phyloP scores from a whole-genome alignment of 92 coral and sea anemone genomes.

The Epizoanthus scotinus region DNA sequence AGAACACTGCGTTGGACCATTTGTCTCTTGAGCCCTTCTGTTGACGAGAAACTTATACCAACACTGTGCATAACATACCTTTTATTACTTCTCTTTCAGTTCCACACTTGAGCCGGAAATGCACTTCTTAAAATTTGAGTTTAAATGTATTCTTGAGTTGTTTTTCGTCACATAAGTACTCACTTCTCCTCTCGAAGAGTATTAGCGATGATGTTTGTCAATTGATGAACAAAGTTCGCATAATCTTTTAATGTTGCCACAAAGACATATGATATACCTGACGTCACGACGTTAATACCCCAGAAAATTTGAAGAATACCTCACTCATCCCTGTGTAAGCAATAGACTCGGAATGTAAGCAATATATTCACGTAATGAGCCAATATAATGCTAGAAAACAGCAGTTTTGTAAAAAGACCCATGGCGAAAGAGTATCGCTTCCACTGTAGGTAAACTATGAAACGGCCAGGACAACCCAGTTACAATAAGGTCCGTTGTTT shows the following conservation, averaged over 20 bases:
- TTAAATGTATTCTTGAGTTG: constrained; percentile 24
- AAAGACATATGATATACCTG: constrained; percentile 33
- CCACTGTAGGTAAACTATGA: constrained; percentile 1
- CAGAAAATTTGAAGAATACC: constrained; percentile 39
- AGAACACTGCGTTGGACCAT: background rate
- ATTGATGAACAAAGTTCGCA: constrained; percentile 15
- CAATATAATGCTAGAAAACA: constrained; percentile 20
- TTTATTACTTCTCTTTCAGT: background rate
- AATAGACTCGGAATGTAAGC: constrained; percentile 29
- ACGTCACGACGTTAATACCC: constrained; percentile 43
- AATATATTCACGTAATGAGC: constrained; percentile 39
- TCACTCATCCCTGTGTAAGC: constrained; percentile 40
- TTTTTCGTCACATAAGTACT: constrained; percentile 40
- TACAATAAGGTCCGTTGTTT: background rate
- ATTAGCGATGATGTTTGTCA: constrained; percentile 31
- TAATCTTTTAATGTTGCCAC: constrained; percentile 41
- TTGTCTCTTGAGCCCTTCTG: constrained; percentile 26
- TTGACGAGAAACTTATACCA: background rate
- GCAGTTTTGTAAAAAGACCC: background rate
- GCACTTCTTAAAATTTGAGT: constrained; percentile 2
- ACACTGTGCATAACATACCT: background rate
- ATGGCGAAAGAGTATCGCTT: background rate
- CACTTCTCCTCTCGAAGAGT: constrained; percentile 27
- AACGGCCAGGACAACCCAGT: background rate
- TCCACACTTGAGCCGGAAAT: background rate